A percentile compares a stretch with the other conserved stretches of the same genome.
phyloP scores from a whole-genome alignment of 53 echinoderm and acorn worm species.

The Arbacia lixula region DNA sequence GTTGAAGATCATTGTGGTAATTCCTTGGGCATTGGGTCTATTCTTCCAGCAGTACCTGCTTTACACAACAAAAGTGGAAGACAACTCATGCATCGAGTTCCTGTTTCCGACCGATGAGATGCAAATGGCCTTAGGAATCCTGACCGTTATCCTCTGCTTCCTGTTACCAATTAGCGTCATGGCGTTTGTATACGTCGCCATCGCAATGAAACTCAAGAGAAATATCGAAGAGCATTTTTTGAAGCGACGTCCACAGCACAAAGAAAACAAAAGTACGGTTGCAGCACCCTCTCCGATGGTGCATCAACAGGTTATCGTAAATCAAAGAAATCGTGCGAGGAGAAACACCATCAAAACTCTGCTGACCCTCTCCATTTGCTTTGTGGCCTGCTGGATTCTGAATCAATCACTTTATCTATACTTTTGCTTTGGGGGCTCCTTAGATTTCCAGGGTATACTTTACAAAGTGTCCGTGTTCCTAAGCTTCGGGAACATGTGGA shows the following conservation, averaged over 20 bases:
- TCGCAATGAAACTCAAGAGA: not conserved
- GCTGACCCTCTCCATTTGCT: not conserved
- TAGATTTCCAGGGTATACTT: not conserved
- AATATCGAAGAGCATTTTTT: too few species aligned
- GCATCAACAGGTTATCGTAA: not conserved
- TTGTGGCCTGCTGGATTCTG: not conserved
- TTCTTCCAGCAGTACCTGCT: not conserved
- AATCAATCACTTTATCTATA: not conserved
- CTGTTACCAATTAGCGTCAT: not conserved
- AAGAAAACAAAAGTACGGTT: too few species aligned
- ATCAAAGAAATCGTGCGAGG: not conserved
- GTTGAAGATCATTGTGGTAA: not conserved
- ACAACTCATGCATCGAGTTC: not conserved
- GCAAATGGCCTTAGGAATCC: not conserved
- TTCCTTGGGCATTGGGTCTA: conserved; percentile 2
- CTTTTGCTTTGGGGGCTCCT: not conserved
- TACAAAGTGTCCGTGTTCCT: conserved; percentile 21
- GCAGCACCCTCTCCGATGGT: too few species aligned
- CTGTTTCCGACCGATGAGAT: not conserved
- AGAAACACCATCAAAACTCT: not conserved
- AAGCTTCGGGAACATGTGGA: conserved; percentile 31
- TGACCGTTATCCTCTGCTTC: not conserved
- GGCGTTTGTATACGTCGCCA: not conserved
- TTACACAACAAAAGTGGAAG: not conserved
- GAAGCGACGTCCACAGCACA: too few species aligned